phyloP scores from a whole-genome alignment of 2,113 vertebrate species.

The Columba janthina region DNA sequence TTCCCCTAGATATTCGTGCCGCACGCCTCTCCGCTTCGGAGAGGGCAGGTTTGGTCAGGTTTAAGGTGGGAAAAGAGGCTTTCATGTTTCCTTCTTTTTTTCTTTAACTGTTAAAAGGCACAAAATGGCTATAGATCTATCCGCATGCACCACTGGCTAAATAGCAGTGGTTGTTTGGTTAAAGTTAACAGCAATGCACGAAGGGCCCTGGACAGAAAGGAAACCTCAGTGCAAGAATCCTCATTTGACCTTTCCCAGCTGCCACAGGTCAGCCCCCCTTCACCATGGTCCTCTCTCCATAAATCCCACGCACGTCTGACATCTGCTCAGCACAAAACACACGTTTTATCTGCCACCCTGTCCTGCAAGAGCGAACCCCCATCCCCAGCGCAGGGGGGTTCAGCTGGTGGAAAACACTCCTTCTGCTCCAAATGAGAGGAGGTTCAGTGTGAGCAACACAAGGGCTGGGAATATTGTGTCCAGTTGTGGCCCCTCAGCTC shows the following conservation, averaged over 20 bases:
- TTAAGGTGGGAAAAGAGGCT: neutral
- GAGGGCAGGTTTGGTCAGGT: neutral
- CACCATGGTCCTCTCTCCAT: neutral
- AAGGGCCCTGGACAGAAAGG: neutral
- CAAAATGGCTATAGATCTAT: neutral
- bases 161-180: neutral
- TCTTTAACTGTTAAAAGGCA: neutral
- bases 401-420: neutral
- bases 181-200: neutral
- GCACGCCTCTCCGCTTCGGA: rapidly evolving
- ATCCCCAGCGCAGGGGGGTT: neutral
- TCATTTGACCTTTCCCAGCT: neutral
- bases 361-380: rapidly evolving
- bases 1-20: neutral
- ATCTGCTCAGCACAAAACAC: neutral
- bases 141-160: neutral
- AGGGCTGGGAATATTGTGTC: no score
- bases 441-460: neutral
- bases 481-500: no score
- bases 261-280: neutral
- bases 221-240: neutral
- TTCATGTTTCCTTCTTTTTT: neutral
- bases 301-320: neutral
- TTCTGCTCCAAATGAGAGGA: neutral
- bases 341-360: rapidly evolving